Base-by-base conservation (phyloP, 2,797 vertebrate genomes). In the Syndactyla subalaris region DNA sequence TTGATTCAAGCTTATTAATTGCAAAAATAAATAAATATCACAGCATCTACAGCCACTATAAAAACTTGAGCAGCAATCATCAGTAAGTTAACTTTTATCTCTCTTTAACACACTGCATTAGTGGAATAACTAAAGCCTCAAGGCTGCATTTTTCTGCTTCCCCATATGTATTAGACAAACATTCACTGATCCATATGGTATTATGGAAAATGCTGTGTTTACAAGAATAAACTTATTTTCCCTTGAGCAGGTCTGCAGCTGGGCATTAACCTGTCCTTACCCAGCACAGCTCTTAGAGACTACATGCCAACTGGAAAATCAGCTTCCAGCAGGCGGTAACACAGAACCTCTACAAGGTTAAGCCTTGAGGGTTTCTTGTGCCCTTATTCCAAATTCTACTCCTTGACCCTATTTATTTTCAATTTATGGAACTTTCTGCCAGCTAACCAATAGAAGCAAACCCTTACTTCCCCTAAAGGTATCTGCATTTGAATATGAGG, bases 1-100 rank as follows among this genome's bases (percentile, higher is more conserved):
- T 94, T 93, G 80, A 96, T 95, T 97, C 68, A 49, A 68, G 74
- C 68, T 88, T 95, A 94, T 95, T 96, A 97, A 96, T 95, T 94
- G 85, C 63, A 94, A 95, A 93, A 96, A 93, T 92, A 95, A 94
- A 70, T 79, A 89, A 93, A 88, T 83, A 95, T 49, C 66, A 92
- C 39, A 59, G 70, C 52, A 88, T 82, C 72, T 87, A 21, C 36
- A 80, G 36, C 65, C 71, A 82, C 24, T 61, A 73, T 32, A 91
- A 92, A 62, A 89, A 92, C 26, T 34, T 52, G 38, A 85, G 62
- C 26, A 66, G 68, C 66, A 88, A 86, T 73, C 36, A 45, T 30
- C 41, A 36, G 24, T 57, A 90, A 78, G 59, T 73, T 92, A 21
- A 77, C 79, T 87, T 62, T 52, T 48, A 65, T 58, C 57, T 58